phyloP scores from a whole-genome alignment of 2,113 vertebrate genomes.

The Otocyon megalotis region DNA sequence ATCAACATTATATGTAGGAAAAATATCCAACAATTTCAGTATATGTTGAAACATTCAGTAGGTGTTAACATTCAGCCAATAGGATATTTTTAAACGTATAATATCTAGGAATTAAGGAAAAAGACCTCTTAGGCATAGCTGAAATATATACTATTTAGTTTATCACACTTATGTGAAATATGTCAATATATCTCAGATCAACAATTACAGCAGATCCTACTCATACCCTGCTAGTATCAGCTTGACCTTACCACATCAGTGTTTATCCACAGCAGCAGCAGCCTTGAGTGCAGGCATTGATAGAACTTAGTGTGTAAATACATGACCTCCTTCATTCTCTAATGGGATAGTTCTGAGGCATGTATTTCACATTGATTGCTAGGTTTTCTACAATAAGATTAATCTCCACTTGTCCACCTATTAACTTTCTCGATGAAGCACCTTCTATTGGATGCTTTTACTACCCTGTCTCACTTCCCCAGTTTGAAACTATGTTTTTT shows the following conservation, averaged over 20 bases:
- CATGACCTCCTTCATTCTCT: background rate
- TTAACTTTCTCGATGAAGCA: background rate
- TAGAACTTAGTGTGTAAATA: background rate
- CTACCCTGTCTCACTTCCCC: background rate
- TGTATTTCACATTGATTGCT: background rate
- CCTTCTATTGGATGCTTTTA: background rate
- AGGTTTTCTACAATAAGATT: background rate
- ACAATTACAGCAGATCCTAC: too few species aligned
- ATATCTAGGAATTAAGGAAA: background rate
- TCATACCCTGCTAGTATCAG: background rate
- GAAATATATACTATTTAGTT: background rate
- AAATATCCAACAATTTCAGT: background rate
- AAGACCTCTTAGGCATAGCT: background rate
- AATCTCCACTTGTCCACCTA: background rate
- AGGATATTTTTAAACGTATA: background rate
- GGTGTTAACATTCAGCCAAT: background rate
- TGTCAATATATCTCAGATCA: background rate
- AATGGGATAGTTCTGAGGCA: background rate
- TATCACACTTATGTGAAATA: background rate
- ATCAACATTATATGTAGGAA: background rate
- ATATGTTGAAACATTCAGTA: background rate
- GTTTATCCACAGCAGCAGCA: background rate
- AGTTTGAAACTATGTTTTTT: background rate
- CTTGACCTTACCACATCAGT: background rate
- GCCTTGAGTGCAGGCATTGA: background rate